These are phyloP conservation scores for Dicrurus megarhynchus DNA, from an alignment of 2,113 vertebrate genomes.

Conservation along the genomic window DNA sequence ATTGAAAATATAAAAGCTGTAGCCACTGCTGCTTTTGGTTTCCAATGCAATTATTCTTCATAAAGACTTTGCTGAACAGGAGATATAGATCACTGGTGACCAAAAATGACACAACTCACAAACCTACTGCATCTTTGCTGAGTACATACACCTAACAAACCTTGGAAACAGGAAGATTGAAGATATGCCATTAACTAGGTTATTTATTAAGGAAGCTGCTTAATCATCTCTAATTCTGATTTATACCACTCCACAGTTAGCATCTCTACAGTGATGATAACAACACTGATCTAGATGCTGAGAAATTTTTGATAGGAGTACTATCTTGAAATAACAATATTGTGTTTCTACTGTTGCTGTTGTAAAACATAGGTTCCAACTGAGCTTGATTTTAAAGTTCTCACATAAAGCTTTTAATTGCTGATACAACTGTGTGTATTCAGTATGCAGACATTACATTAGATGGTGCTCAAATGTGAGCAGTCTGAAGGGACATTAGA, in stretches of 20 bases:
- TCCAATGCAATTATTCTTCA: background rate
- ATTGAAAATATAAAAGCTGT: background rate
- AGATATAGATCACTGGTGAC: background rate
- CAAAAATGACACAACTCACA: background rate
- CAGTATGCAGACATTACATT: background rate
- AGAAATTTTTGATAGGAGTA: background rate
- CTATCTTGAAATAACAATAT: background rate
- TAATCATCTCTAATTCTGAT: background rate
- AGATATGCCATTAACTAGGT: background rate
- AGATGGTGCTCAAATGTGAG: background rate
- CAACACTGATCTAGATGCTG: background rate
- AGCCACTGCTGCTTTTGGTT: background rate
- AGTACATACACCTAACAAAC: background rate
- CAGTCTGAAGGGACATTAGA: background rate
- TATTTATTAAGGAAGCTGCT: background rate
- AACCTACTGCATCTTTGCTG: background rate
- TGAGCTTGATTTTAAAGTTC: background rate
- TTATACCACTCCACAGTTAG: background rate
- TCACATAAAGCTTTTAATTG: background rate
- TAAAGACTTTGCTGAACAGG: background rate
- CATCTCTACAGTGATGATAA: background rate
- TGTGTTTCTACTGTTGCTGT: background rate
- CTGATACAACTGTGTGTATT: background rate
- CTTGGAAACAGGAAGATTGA: background rate
- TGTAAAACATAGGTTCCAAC: background rate